These are phyloP conservation scores for Nematolebias whitei DNA, from an alignment of 2,113 vertebrate species.

Conservation along the genomic window DNA sequence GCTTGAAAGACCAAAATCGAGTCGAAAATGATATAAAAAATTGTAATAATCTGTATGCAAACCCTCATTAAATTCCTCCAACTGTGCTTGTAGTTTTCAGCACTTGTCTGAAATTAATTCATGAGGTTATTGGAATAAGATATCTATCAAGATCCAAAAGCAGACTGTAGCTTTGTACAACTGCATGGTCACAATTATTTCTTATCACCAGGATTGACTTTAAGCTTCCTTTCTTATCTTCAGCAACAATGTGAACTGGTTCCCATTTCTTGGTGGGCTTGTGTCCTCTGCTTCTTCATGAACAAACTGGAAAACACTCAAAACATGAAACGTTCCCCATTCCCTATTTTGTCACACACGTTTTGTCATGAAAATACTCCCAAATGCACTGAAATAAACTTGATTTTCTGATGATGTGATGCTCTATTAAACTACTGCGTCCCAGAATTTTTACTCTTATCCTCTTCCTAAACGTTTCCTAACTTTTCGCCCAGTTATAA, in stretches of 20 bases:
- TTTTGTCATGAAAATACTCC: conserved; percentile 34
- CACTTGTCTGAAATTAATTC: conserved; percentile 33
- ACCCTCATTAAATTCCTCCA: neutral
- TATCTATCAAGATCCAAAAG: conserved; percentile 37
- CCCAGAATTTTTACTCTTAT: conserved; percentile 8
- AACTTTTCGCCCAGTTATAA: too few species aligned
- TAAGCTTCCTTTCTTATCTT: conserved; percentile 37
- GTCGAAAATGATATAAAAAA: neutral
- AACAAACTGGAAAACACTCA: conserved; percentile 29
- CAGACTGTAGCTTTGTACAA: conserved; percentile 26
- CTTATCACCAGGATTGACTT: conserved; percentile 53
- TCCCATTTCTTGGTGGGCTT: conserved; percentile 31
- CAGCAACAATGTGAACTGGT: conserved; percentile 47
- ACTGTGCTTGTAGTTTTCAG: neutral
- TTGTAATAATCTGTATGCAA: neutral
- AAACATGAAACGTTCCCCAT: conserved; percentile 42
- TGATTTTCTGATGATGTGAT: conserved; percentile 33
- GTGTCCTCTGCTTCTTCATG: conserved; percentile 41
- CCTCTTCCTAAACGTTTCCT: too few species aligned
- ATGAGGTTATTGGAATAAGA: conserved; percentile 26
- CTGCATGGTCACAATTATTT: conserved; percentile 32
- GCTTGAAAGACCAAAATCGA: conserved; percentile 29
- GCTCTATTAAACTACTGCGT: conserved; percentile 15
- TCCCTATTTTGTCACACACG: conserved; percentile 67
- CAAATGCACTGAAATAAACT: conserved; percentile 40